Evolutionary conservation across 2,797 vertebrate genomes (phyloP).

Genomic region (Gobionotothen gibberifrons): DNA sequence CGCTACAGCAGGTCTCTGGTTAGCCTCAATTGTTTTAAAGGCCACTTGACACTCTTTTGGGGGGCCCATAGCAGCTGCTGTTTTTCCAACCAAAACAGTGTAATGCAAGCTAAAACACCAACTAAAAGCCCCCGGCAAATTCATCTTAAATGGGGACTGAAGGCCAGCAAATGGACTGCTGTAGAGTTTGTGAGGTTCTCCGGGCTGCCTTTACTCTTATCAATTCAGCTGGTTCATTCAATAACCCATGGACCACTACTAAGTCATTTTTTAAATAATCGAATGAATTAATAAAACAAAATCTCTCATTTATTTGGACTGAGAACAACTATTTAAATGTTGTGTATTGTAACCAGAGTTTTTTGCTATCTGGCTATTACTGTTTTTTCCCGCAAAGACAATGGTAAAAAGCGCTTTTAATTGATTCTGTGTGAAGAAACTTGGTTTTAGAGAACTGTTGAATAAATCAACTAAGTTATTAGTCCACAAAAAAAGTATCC

Average conservation of each 20-base stretch:
- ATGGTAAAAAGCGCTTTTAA: too few species aligned
- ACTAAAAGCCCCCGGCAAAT: constrained; percentile 73
- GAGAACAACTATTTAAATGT: not conserved
- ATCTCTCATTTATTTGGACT: constrained; percentile 11
- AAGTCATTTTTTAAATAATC: not conserved
- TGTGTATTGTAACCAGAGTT: too few species aligned
- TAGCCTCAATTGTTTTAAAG: constrained; percentile 57
- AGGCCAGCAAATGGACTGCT: constrained; percentile 40
- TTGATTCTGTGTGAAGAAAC: too few species aligned
- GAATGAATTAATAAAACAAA: not conserved
- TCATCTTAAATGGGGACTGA: constrained; percentile 66
- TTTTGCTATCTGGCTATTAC: too few species aligned
- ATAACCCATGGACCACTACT: constrained; percentile 14
- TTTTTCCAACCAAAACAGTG: constrained; percentile 67
- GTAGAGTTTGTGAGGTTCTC: constrained; percentile 23
- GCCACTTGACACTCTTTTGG: constrained; percentile 66
- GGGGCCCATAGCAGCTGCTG: constrained; percentile 52
- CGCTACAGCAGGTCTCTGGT: constrained; percentile 58
- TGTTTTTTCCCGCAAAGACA: too few species aligned
- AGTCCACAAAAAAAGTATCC: not conserved
- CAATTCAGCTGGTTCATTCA: constrained; percentile 17
- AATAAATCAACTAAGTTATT: too few species aligned
- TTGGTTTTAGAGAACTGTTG: too few species aligned
- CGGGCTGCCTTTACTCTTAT: constrained; percentile 6
- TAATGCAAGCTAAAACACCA: constrained; percentile 50